Conservation (phyloP, 2,888 invertebrate species). For the Phoenoteleia sp. region DNA sequence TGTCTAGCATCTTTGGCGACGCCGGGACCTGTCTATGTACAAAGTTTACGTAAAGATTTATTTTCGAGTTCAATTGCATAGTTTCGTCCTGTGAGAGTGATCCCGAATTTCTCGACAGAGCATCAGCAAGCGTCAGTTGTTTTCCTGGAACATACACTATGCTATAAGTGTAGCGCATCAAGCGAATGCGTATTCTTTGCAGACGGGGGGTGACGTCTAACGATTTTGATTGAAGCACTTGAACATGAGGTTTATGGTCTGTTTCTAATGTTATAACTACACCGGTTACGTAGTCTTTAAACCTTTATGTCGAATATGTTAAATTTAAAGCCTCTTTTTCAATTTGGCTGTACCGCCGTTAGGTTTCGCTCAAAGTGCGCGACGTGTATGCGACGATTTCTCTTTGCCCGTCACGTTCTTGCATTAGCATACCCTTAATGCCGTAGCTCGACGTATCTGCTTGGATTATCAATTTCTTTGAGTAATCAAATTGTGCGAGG, state of each 20-base stretch:
- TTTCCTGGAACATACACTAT: slow-evolving; percentile 79
- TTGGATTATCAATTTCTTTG: too few relatives aligned
- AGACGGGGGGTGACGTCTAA: slow-evolving; percentile 82
- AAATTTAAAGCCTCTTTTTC: slow-evolving; percentile 83
- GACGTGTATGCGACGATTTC: slow-evolving; percentile 82
- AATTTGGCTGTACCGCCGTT: slow-evolving; percentile 82
- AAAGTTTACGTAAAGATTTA: slow-evolving; percentile 34
- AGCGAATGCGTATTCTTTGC: slow-evolving; percentile 80
- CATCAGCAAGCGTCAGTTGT: slow-evolving; percentile 77
- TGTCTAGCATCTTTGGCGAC: neutral
- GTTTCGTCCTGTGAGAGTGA: neutral
- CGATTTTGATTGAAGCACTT: slow-evolving; percentile 80
- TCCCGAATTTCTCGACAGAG: slow-evolving; percentile 74
- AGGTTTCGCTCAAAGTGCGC: slow-evolving; percentile 72
- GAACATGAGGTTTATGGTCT: slow-evolving; percentile 83
- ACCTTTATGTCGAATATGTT: slow-evolving; percentile 80
- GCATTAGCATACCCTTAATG: slow-evolving; percentile 79
- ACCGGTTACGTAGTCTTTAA: slow-evolving; percentile 80
- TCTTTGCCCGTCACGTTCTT: slow-evolving; percentile 72
- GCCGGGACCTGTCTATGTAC: slow-evolving; percentile 51
- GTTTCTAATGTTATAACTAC: slow-evolving; percentile 79
- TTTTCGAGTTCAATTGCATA: neutral
- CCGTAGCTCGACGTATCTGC: too few relatives aligned
- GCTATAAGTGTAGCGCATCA: slow-evolving; percentile 66
- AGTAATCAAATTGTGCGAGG: too few relatives aligned